These are phyloP conservation scores for Anarrhichthys ocellatus DNA, from an alignment of 2,113 vertebrate species.

Conservation along the genomic window DNA sequence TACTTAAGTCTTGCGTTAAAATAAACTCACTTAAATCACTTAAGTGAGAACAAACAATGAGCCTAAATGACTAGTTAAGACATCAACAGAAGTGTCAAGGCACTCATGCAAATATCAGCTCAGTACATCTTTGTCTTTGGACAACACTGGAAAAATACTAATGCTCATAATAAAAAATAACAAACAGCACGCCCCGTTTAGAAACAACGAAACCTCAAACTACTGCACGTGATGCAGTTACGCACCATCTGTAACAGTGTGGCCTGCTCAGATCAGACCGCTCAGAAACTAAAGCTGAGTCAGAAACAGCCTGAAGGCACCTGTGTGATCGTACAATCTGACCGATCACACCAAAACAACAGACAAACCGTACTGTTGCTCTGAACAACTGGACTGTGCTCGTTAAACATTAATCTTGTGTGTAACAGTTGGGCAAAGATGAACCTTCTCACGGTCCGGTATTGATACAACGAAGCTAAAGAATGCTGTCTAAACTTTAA, in stretches of 20 bases:
- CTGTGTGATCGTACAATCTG: slow-evolving; percentile 9
- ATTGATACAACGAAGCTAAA: slow-evolving; percentile 46
- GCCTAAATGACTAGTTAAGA: not conserved
- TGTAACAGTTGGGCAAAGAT: slow-evolving; percentile 34
- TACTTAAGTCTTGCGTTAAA: not conserved
- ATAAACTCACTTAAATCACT: not conserved
- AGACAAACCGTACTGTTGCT: not conserved
- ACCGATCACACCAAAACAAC: not conserved
- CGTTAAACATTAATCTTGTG: slow-evolving; percentile 58
- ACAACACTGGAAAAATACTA: not conserved
- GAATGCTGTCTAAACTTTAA: slow-evolving; percentile 44
- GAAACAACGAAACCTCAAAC: not conserved
- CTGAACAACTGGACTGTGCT: not conserved
- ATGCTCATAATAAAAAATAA: not conserved
- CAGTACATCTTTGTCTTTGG: not conserved
- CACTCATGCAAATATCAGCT: not conserved
- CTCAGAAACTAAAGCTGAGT: not conserved
- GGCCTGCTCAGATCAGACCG: not conserved
- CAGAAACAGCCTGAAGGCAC: slow-evolving; percentile 25
- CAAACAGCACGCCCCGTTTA: not conserved
- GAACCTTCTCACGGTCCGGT: slow-evolving; percentile 37
- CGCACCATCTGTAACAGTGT: not conserved
- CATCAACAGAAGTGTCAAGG: not conserved
- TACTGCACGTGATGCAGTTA: not conserved
- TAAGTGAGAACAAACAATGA: not conserved